Conservation (phyloP, 92 coral and sea anemone genomes). For the Zoanthus gigantus region DNA sequence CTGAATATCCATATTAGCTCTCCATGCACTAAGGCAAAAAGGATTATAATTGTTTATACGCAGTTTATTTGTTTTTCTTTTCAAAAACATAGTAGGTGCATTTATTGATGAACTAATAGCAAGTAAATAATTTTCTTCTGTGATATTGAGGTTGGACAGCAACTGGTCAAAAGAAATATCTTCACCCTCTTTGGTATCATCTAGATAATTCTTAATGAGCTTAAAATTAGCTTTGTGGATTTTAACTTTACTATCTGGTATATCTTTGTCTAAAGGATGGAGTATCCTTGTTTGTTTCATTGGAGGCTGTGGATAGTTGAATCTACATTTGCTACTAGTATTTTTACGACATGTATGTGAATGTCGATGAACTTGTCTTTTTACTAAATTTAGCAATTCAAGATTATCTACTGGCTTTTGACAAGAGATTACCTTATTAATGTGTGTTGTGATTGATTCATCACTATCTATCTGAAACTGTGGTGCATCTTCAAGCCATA, state of each 20-base stretch:
- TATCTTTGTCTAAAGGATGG: background rate
- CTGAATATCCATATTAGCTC: background rate
- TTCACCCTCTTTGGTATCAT: constrained; percentile 40
- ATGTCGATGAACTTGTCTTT: constrained; percentile 1
- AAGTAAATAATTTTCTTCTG: background rate
- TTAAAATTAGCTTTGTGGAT: constrained; percentile 20
- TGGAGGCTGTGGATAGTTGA: constrained; percentile 3
- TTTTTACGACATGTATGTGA: background rate
- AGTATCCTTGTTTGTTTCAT: background rate
- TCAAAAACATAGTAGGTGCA: background rate
- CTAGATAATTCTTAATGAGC: constrained; percentile 8
- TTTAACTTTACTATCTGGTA: background rate
- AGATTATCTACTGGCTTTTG: background rate
- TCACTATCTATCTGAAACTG: constrained; percentile 6
- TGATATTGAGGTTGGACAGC: background rate
- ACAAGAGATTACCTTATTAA: constrained; percentile 32
- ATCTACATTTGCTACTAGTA: background rate
- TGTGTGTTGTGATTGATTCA: constrained; percentile 4
- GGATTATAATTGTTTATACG: background rate
- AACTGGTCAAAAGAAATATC: background rate
- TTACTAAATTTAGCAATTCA: background rate
- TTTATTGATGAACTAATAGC: background rate
- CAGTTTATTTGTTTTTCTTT: background rate
- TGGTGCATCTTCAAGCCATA: background rate
- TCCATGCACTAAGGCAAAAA: constrained; percentile 1